These are phyloP conservation scores for Rhagoletis pomonella DNA, from an alignment of 1,140 invertebrate species.

Conservation along the genomic window DNA sequence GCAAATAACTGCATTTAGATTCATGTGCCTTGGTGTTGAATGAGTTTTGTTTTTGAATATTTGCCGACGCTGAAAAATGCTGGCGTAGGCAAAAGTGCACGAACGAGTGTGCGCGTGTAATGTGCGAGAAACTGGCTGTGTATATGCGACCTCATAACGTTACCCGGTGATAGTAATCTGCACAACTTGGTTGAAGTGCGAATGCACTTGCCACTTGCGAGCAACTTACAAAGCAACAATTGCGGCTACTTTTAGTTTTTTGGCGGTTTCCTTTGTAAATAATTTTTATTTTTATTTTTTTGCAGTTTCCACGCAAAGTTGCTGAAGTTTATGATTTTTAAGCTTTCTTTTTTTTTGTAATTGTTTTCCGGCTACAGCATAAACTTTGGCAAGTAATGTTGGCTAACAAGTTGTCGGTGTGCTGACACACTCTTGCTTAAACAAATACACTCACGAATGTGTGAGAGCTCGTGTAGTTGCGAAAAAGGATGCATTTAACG, in stretches of 20 bases:
- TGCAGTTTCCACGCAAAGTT: background rate
- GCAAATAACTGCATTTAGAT: background rate
- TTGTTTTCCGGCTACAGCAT: background rate
- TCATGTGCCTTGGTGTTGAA: background rate
- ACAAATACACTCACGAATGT: background rate
- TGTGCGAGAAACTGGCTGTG: background rate
- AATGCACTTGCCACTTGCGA: constrained; percentile 12
- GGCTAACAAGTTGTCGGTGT: background rate
- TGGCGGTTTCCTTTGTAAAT: background rate
- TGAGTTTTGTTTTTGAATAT: background rate
- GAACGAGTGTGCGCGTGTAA: background rate
- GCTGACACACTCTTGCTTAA: background rate
- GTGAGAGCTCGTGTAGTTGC: background rate
- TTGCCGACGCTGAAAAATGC: background rate
- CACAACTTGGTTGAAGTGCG: constrained; percentile 13
- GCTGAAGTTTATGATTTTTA: background rate
- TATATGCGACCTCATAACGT: background rate
- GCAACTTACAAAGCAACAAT: constrained; percentile 3
- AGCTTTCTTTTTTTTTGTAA: background rate
- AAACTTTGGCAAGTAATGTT: constrained; percentile 16
- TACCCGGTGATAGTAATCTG: background rate
- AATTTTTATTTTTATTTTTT: background rate
- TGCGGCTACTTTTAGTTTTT: background rate
- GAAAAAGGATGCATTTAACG: background rate
- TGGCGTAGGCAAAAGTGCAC: no score